Evolutionary conservation across 1,140 invertebrate genomes (phyloP), one percentile per base, ranked within the genome.

Genomic region (Dufourea novaeangliae): DNA sequence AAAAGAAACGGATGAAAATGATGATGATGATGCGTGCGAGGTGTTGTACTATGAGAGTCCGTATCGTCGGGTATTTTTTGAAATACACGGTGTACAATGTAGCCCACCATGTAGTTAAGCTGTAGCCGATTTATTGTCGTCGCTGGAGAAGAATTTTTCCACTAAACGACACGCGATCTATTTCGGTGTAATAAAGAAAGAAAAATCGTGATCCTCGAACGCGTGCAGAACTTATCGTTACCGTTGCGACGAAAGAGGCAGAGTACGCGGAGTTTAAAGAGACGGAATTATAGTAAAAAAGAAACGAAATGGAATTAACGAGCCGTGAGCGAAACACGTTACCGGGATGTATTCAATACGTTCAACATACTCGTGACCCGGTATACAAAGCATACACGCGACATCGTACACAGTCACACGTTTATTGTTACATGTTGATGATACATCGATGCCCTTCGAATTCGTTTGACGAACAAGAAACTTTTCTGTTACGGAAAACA

Each of bases 1-100:
- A 27, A 29, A 68, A 52, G 64, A 71, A 50, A 50, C 46, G 14
- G 46, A 50, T 50, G 17, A n/a, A 14, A n/a, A 83, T 27, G 54
- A 54, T 14, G 54, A 57, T 8, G 67, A 63, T 29, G 54, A 61
- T 68, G 68, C 32, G 67, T 68, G 57, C 64, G 57, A 71, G n/a
- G 70, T 73, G 70, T 84, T 59, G 27, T 82, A 79, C 67, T 25
- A 70, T 63, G 44, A 73, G 63, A 68, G 29, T 81, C 66, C 69
- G 69, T 81, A n/a, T 27, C 52, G 63, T 84, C 78, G 68, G 62
- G 50, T 85, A 79, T 78, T 78, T 82, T 82, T 84, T 54, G 0
- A 68, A 81, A 64, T 59, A 62, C 74, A 74, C 79, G 63, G 67
- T 84, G 69, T 84, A 84, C 79, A 71, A 74, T 61, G 46, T 84